Percentiles rank a stretch among this genome's conserved stretches.
These are phyloP conservation scores for Aldabrachelys gigantea DNA, from an alignment of 2,113 vertebrate genomes.

Conservation along the genomic window DNA sequence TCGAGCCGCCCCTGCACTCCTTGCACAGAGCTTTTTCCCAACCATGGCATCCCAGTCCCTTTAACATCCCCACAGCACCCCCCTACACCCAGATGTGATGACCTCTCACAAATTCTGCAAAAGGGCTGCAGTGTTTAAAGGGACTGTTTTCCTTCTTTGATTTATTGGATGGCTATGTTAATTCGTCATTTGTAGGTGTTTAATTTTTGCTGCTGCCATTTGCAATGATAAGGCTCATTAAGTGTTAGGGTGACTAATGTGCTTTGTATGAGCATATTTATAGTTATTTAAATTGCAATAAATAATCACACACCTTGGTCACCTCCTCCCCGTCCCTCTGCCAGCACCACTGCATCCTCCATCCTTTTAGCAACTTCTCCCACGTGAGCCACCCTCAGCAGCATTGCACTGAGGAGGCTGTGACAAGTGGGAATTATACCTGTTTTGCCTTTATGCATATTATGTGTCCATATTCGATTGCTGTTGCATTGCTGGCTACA, in stretches of 20 bases:
- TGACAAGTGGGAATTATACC: neutral
- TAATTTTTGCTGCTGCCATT: neutral
- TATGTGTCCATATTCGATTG: neutral
- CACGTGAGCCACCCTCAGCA: neutral
- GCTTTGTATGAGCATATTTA: fast-evolving
- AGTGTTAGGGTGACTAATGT: neutral
- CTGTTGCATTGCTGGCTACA: neutral
- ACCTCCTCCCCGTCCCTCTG: neutral
- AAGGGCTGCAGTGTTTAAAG: no score
- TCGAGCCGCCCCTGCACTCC: no score
- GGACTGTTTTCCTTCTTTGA: no score
- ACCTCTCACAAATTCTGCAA: no score
- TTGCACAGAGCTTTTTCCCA: no score
- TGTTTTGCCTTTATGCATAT: neutral
- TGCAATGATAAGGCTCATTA: neutral
- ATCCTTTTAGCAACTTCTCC: neutral
- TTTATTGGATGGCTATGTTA: no score
- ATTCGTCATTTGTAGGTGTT: no score
- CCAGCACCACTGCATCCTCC: neutral
- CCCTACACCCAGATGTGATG: no score
- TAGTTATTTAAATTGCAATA: neutral
- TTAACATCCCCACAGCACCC: no score
- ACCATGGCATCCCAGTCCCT: no score
- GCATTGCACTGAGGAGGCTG: neutral
- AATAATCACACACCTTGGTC: neutral